These are phyloP conservation scores for Phoxinus phoxinus DNA, from an alignment of 2,113 vertebrate genomes.

Conservation along the genomic window DNA sequence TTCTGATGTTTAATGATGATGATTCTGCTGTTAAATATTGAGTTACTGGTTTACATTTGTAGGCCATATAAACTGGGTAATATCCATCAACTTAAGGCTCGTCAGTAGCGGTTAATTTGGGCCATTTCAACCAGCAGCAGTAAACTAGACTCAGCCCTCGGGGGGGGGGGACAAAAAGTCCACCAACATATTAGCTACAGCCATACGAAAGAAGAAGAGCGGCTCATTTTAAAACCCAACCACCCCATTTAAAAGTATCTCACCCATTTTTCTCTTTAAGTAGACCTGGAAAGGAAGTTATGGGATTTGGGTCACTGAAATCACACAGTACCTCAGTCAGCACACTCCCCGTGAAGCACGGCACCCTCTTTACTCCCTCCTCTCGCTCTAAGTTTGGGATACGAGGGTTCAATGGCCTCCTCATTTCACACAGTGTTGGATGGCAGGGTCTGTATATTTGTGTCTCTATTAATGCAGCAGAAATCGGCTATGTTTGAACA, in stretches of 20 bases:
- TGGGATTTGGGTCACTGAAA: conserved; percentile 70
- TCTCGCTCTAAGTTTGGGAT: neutral
- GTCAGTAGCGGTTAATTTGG: neutral
- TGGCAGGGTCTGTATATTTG: neutral
- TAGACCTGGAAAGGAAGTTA: conserved; percentile 58
- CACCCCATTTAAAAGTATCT: conserved; percentile 16
- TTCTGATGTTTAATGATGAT: neutral
- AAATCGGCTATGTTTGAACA: neutral
- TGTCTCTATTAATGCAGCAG: neutral
- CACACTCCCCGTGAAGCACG: conserved; percentile 57
- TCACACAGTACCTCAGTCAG: conserved; percentile 75
- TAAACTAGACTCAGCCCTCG: neutral
- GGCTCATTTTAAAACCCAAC: conserved; percentile 52
- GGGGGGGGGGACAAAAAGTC: neutral
- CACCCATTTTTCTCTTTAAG: conserved; percentile 25
- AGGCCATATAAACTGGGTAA: neutral
- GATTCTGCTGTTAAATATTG: neutral
- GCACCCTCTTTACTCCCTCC: conserved; percentile 9
- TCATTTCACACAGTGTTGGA: neutral
- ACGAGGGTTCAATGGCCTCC: neutral
- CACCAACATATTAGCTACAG: neutral
- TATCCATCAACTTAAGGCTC: neutral
- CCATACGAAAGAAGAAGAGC: conserved; percentile 23
- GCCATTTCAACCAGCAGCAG: neutral
- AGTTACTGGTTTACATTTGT: neutral